These are phyloP conservation scores for Dryobota labecula DNA, from an alignment of 2,888 invertebrate species.

Conservation along the genomic window DNA sequence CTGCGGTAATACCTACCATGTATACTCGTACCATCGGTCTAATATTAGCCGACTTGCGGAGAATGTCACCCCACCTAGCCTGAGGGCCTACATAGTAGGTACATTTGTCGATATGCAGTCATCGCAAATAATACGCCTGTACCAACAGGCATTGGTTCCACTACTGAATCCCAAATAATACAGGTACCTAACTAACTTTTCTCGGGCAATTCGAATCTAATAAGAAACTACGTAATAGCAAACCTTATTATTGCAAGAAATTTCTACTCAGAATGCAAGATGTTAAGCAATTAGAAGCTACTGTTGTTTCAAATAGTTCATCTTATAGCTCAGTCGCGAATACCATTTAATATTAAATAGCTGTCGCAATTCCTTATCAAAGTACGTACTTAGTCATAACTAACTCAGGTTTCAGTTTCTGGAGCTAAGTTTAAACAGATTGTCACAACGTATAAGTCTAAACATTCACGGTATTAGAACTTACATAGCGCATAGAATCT, in stretches of 20 bases:
- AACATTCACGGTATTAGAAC: constrained; percentile 24
- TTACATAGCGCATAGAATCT: constrained; percentile 17
- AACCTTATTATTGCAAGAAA: constrained; percentile 19
- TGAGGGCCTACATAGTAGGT: neutral
- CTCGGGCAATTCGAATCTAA: neutral
- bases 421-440: constrained; percentile 28
- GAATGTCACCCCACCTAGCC: neutral
- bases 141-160: neutral
- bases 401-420: constrained; percentile 24
- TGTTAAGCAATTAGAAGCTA: constrained; percentile 21
- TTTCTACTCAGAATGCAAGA: constrained; percentile 12
- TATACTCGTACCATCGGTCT: neutral
- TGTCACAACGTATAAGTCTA: constrained; percentile 28
- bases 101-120: neutral
- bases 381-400: constrained; percentile 30
- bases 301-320: constrained; percentile 28
- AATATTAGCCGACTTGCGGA: neutral
- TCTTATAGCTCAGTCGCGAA: constrained; percentile 7
- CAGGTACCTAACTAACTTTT: neutral
- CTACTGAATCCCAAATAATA: neutral
- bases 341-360: constrained; percentile 28
- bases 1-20: neutral
- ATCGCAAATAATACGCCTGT: neutral
- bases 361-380: constrained; percentile 29
- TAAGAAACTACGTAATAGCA: neutral